These are phyloP conservation scores for Mermis nigrescens DNA, from an alignment of 2,888 invertebrate genomes.

Conservation along the genomic window DNA sequence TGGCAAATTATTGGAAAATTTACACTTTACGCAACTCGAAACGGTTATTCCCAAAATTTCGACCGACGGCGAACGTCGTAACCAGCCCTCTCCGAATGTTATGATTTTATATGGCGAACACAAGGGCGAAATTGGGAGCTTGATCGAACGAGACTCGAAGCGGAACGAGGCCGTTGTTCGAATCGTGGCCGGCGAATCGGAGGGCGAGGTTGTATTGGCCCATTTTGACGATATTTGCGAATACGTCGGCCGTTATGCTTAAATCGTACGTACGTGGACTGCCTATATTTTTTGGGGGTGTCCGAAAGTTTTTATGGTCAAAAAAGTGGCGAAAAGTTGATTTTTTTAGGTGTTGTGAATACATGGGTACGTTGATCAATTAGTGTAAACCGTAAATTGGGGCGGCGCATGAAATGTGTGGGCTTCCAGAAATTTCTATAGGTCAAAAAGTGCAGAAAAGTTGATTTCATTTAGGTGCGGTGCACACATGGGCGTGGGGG, in stretches of 20 bases:
- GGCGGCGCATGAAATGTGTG: no score
- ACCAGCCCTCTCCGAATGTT: not conserved
- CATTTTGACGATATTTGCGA: slow-evolving; percentile 8
- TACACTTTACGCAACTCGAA: not conserved
- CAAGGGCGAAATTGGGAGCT: not conserved
- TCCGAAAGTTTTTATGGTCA: no score
- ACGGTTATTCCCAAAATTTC: not conserved
- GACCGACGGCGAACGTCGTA: not conserved
- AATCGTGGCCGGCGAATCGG: not conserved
- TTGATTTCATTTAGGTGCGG: no score
- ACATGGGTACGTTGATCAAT: no score
- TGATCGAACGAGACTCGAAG: not conserved
- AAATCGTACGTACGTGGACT: no score
- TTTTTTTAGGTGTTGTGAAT: no score
- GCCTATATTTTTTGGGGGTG: no score
- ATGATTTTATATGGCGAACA: not conserved
- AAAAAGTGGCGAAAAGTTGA: no score
- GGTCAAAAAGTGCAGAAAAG: no score
- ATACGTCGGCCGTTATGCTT: slow-evolving; percentile 3
- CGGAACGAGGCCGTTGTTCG: not conserved
- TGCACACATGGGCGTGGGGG: no score
- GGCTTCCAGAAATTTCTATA: no score
- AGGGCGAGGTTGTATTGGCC: not conserved
- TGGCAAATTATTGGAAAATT: not conserved
- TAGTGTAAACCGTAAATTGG: no score